Conservation (phyloP, 1,140 invertebrate genomes). For the Onthophagus taurus region DNA sequence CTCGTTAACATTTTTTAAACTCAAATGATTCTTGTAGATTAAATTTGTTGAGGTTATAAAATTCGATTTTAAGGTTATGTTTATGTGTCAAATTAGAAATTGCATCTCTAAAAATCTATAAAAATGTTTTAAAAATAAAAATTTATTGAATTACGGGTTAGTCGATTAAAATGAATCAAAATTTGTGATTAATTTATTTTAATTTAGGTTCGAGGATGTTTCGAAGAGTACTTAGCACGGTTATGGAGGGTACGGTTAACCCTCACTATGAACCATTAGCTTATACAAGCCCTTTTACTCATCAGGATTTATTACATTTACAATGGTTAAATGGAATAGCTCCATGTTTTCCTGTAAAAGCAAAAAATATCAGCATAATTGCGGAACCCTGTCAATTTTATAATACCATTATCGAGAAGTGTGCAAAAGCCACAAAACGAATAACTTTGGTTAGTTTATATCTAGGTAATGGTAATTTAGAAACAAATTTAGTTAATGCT, state of each 20-base stretch:
- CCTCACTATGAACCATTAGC: constrained; percentile 16
- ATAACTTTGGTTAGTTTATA: constrained; percentile 90
- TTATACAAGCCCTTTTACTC: constrained; percentile 28
- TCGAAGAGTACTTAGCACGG: constrained; percentile 27
- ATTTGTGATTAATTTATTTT: neutral
- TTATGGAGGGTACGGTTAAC: constrained; percentile 25
- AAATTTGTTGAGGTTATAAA: no score
- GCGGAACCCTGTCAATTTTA: constrained; percentile 69
- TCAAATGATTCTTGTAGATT: no score
- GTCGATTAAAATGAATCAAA: no score
- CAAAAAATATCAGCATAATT: constrained; percentile 62
- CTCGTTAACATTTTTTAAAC: constrained; percentile 36
- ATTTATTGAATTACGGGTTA: no score
- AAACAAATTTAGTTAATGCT: constrained; percentile 63
- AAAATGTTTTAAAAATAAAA: no score
- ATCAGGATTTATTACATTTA: constrained; percentile 32
- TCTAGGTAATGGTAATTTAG: constrained; percentile 80
- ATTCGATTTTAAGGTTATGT: no score
- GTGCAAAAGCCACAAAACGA: constrained; percentile 58
- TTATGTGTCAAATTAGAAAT: no score
- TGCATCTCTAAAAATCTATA: no score
- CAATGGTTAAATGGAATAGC: constrained; percentile 57
- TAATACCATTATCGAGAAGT: constrained; percentile 58
- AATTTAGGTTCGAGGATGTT: constrained; percentile 21
- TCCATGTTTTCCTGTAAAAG: constrained; percentile 62